These are phyloP conservation scores for Spinibarbus caldwelli DNA, from an alignment of 2,797 vertebrate genomes.

Conservation along the genomic window DNA sequence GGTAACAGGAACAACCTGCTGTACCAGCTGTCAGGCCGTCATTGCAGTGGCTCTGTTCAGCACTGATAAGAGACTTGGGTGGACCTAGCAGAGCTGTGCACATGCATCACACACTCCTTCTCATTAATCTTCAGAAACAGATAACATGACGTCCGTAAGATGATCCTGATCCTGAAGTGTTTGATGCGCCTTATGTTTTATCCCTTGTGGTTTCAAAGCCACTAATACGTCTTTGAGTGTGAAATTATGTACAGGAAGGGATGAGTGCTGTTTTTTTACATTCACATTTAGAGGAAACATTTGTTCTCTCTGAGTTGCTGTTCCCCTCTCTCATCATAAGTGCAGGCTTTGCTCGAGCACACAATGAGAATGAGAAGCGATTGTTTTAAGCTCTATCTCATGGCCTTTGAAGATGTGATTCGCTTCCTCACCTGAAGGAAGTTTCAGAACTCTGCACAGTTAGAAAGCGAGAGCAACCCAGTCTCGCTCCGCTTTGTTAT, in stretches of 20 bases:
- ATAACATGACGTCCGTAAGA: conserved; percentile 23
- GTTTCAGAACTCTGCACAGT: conserved; percentile 54
- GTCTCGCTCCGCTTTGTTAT: conserved; percentile 72
- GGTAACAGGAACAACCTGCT: conserved; percentile 20
- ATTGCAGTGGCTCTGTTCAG: conserved; percentile 50
- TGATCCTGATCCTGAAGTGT: not conserved
- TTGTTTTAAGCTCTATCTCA: conserved; percentile 54
- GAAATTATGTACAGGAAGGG: conserved; percentile 1
- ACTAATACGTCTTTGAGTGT: not conserved
- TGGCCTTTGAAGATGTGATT: conserved; percentile 61
- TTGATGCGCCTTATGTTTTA: not conserved
- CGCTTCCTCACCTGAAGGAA: conserved; percentile 55
- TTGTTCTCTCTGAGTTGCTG: conserved; percentile 48
- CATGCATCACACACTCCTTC: conserved; percentile 28
- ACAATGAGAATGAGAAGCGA: conserved; percentile 48
- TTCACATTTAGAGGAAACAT: conserved; percentile 48
- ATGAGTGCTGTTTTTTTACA: conserved; percentile 6
- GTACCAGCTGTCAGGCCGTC: conserved; percentile 50
- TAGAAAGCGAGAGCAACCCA: conserved; percentile 49
- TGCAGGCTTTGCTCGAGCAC: conserved; percentile 32
- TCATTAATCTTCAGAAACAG: conserved; percentile 37
- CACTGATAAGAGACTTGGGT: conserved; percentile 65
- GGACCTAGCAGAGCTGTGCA: conserved; percentile 53
- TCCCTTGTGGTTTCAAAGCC: not conserved
- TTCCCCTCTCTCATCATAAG: conserved; percentile 46